Evolutionary conservation across 2,888 invertebrate species (phyloP).

Genomic region (Cerastis leucographa): DNA sequence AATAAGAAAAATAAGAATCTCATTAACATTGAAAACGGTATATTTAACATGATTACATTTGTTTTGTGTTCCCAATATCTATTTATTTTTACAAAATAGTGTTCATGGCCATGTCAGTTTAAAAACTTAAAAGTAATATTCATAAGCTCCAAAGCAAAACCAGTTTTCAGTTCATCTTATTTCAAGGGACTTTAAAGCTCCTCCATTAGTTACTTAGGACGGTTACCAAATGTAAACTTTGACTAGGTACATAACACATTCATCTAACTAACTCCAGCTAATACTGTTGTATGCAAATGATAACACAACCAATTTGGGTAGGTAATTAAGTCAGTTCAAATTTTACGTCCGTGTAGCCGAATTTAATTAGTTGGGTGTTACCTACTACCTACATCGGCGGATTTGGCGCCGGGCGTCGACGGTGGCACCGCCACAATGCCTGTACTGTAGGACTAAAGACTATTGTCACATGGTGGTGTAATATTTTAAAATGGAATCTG

Average conservation of each 20-base stretch:
- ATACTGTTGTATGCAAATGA: slow-evolving; percentile 67
- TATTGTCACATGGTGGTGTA: slow-evolving; percentile 20
- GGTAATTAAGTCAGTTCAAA: slow-evolving; percentile 68
- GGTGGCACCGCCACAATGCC: slow-evolving; percentile 21
- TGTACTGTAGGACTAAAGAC: slow-evolving; percentile 2
- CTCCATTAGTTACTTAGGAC: slow-evolving; percentile 17
- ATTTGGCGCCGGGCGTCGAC: slow-evolving; percentile 60
- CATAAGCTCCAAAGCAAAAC: background rate
- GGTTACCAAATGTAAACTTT: slow-evolving; percentile 26
- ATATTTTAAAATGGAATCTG: background rate
- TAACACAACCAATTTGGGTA: slow-evolving; percentile 67
- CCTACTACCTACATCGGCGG: slow-evolving; percentile 58
- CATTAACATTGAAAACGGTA: too few species aligned
- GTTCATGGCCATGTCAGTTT: too few species aligned
- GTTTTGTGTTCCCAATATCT: too few species aligned
- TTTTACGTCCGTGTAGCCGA: slow-evolving; percentile 65
- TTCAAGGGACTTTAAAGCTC: background rate
- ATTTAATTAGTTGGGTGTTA: slow-evolving; percentile 67
- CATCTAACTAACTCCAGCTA: slow-evolving; percentile 54
- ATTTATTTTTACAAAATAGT: background rate
- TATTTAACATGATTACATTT: too few species aligned
- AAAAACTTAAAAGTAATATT: too few species aligned
- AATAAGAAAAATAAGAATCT: too few species aligned
- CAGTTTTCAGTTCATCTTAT: background rate
- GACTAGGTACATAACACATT: slow-evolving; percentile 57